A percentile compares a stretch with the other conserved stretches of the same genome.
Evolutionary conservation across 1,140 invertebrate species (phyloP).

Genomic region (Adelges cooleyi): DNA sequence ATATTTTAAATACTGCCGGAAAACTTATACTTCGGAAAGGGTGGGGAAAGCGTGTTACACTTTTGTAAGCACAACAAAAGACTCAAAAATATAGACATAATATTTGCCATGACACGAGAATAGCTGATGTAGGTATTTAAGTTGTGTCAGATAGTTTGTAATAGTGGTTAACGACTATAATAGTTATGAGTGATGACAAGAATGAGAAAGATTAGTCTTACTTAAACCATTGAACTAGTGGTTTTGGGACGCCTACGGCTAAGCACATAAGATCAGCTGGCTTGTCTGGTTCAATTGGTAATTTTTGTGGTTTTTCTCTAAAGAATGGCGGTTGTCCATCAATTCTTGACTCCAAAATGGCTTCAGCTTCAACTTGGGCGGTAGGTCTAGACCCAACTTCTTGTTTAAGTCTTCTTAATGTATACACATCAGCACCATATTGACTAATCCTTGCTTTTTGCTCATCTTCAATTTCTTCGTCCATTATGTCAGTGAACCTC

Average conservation of each 20-base stretch:
- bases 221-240: constrained; percentile 90
- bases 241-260: constrained; percentile 79
- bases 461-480: constrained; percentile 90
- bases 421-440: constrained; percentile 59
- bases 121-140: too few relatives aligned
- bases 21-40: too few relatives aligned
- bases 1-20: too few relatives aligned
- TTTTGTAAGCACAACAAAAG: too few relatives aligned
- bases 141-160: too few relatives aligned
- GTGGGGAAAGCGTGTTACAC: too few relatives aligned
- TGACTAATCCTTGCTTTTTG: constrained; percentile 63
- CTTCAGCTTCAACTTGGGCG: constrained; percentile 71
- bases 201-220: too few relatives aligned
- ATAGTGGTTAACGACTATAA: too few relatives aligned
- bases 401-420: constrained; percentile 60
- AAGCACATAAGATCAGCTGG: constrained; percentile 67
- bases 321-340: constrained; percentile 69
- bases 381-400: constrained; percentile 68
- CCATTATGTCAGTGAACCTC: constrained; percentile 88
- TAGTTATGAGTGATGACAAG: too few relatives aligned
- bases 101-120: too few relatives aligned
- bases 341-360: constrained; percentile 64
- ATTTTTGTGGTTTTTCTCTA: constrained; percentile 64
- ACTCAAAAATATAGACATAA: too few relatives aligned
- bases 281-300: constrained; percentile 67